Conservation (phyloP, 1,140 invertebrate genomes). For the Panagrolaimus sp. region DNA sequence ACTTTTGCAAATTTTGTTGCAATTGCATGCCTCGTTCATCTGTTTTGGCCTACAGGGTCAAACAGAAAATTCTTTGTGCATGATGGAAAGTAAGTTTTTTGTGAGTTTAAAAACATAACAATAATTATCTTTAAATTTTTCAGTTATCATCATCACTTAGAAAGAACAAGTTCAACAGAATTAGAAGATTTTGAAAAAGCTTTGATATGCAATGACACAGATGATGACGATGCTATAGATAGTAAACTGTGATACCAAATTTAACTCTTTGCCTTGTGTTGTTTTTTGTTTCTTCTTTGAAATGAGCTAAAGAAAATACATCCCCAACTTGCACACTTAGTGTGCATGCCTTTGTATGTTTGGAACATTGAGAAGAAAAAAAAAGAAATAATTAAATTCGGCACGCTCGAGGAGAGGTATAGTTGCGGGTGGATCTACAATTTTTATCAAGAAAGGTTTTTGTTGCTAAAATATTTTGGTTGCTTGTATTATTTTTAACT, state of each 20-base stretch:
- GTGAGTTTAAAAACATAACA: not conserved
- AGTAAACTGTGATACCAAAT: slow-evolving; percentile 3
- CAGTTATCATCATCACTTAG: slow-evolving; percentile 10
- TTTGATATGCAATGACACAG: not conserved
- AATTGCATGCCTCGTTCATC: slow-evolving; percentile 29
- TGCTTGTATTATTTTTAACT: no score
- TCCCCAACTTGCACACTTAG: no score
- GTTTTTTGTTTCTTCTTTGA: no score
- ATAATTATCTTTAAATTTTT: slow-evolving; percentile 12
- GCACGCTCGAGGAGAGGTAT: no score
- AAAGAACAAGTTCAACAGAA: slow-evolving; percentile 16
- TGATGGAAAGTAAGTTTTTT: slow-evolving; percentile 19
- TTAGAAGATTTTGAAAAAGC: slow-evolving; percentile 1
- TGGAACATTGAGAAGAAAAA: no score
- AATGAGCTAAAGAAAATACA: no score
- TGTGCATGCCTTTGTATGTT: no score
- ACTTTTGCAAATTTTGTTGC: slow-evolving; percentile 32
- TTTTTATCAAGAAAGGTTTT: no score
- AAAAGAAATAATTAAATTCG: no score
- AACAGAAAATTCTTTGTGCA: slow-evolving; percentile 26
- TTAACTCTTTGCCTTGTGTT: no score
- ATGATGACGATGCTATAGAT: not conserved
- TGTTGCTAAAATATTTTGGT: no score
- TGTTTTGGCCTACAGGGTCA: slow-evolving; percentile 32
- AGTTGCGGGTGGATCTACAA: no score